These are phyloP conservation scores for Blennius ocellaris DNA, from an alignment of 2,113 vertebrate genomes.

Conservation along the genomic window DNA sequence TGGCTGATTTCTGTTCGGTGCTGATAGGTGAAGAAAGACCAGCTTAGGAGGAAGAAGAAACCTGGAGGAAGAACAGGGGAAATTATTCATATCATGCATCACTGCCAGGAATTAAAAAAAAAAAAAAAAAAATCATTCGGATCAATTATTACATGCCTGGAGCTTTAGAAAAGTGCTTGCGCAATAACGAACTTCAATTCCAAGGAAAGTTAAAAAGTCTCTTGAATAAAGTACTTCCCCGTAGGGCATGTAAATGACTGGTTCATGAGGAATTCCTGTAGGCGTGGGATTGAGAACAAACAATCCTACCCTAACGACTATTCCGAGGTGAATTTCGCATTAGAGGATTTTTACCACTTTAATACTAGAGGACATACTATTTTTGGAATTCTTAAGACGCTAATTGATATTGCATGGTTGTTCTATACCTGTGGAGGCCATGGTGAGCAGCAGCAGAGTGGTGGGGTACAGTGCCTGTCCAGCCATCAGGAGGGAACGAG, in stretches of 20 bases:
- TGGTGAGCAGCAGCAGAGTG: constrained; percentile 81
- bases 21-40: constrained; percentile 83
- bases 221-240: constrained; percentile 39
- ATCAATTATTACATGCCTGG: constrained; percentile 52
- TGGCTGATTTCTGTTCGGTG: constrained; percentile 74
- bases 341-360: neutral
- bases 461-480: constrained; percentile 80
- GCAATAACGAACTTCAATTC: constrained; percentile 67
- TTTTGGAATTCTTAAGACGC: no score
- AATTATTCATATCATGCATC: constrained; percentile 35
- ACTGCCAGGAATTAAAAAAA: constrained; percentile 3
- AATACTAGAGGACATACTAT: no score
- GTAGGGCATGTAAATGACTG: constrained; percentile 49
- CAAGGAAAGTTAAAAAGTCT: constrained; percentile 42
- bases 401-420: neutral
- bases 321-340: constrained; percentile 23
- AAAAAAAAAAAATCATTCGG: constrained; percentile 48
- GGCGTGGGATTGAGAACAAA: constrained; percentile 38
- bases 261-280: constrained; percentile 24
- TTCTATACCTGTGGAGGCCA: constrained; percentile 83
- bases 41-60: constrained; percentile 84
- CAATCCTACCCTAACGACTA: constrained; percentile 46
- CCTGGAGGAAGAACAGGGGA: constrained; percentile 65
- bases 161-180: constrained; percentile 53
- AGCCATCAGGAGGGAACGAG: constrained; percentile 78